Percentiles rank a stretch among this genome's conserved stretches.
Conservation (phyloP, 2,113 vertebrate species). For the Chamaea fasciata region DNA sequence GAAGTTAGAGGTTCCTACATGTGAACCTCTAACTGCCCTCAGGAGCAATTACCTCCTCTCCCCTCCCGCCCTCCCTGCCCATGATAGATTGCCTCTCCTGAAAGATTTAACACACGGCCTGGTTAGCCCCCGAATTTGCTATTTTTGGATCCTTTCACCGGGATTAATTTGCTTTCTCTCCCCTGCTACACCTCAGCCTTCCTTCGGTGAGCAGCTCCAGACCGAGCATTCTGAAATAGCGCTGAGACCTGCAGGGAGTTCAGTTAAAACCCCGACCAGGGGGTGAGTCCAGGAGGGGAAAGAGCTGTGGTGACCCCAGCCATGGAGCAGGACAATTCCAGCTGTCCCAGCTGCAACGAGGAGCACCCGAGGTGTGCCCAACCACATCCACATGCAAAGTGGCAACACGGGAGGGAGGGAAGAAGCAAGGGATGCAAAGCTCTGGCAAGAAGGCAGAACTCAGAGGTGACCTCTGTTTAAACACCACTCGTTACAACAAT, state of each 20-base stretch:
- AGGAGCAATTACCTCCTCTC: not conserved
- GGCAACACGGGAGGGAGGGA: not conserved
- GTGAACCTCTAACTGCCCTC: not conserved
- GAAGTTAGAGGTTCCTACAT: no score
- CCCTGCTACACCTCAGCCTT: not conserved
- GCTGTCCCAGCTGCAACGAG: not conserved
- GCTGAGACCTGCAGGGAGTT: not conserved
- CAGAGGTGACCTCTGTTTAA: not conserved
- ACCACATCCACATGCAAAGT: not conserved
- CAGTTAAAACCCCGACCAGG: accelerated
- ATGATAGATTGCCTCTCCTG: not conserved
- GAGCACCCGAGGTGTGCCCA: not conserved
- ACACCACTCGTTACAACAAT: not conserved
- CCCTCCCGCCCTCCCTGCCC: not conserved
- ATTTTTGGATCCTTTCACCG: not conserved
- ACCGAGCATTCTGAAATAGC: accelerated
- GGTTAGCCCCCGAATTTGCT: not conserved
- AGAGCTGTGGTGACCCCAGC: not conserved
- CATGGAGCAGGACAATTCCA: not conserved
- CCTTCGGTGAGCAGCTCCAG: not conserved
- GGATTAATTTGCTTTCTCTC: not conserved
- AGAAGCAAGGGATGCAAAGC: not conserved
- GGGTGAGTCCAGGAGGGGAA: not conserved
- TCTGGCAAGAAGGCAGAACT: not conserved
- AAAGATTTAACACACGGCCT: not conserved